Base-by-base conservation (phyloP, 2,888 invertebrate species). In the Hirtodrosophila confusa region DNA sequence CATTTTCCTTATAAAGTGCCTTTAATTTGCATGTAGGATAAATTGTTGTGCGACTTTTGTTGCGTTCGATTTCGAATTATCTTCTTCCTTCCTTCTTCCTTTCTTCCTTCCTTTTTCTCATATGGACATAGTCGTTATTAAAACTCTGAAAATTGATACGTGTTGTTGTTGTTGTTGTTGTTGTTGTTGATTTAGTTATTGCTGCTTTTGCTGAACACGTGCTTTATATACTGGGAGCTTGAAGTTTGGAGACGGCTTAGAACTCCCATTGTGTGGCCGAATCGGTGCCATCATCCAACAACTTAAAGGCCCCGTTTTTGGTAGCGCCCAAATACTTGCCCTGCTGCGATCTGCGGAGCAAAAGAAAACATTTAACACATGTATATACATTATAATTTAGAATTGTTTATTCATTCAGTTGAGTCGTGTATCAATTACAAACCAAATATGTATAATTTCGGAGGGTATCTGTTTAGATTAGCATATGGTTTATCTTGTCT, bases 181-280 rank as follows among this genome's bases (percentile, higher is more conserved):
- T 40, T 17, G 17, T 2, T 48, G 40, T 9, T 49, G 29, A 33
- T 43, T 27, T 49, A 36, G 27, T 50, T 65, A 40, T 56, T 49
- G 49, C 11, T 61, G n/a, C 24, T 51, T 33, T 47, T 51, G 47
- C 48, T 35, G 49, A 64, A 40, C 49, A 71, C 53, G 57, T 54
- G 53, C 27, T 39, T 49, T 43, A 9, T 43, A 9, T 49, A 12
- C 27, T 27, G 33, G 40, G 29, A 49, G 39, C 3, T 24, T 43
- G 45, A 7, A 35, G 17, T 36, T 33, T 17, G 47, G 41, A 31
- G n/a, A 11, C 33, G 8, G 39, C 61, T 93, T 97, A 98, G 92
- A 97, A 98, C 93, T 98, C 98, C 98, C 98, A 98, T 90, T 96
- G 96, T 86, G 97, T 98, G 90, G 97, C 97, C 76, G 93, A 92